Base-by-base conservation (phyloP, 2,113 vertebrate genomes). In the Edolisoma coerulescens region DNA sequence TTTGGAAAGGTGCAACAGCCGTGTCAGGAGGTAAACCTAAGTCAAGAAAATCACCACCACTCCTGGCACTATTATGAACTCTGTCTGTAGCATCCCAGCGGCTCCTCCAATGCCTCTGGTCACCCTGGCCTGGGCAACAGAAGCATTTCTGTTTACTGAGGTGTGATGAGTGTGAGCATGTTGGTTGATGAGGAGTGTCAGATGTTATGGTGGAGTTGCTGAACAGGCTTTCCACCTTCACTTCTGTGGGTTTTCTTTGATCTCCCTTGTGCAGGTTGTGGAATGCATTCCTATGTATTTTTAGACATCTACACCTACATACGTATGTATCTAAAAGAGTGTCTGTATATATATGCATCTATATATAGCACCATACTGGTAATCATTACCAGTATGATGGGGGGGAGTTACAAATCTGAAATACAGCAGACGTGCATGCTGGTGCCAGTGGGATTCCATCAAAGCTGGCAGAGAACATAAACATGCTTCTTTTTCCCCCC, bases 111-210 rank as follows among this genome's bases (percentile, higher is more conserved):
- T 71, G 47, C 54, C 42, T 86, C 3, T 10, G 20, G 45, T 76
- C 54, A 59, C 32, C 16, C 28, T 19, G 19, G 16, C 14, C 42
- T 19, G 12, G 28, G 35, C 16, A 45, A 14, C 9, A 71, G 16
- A 17, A 23, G 7, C 6, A 1, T 45, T 94, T 77, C 68, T 70
- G 18, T 37, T 35, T 30, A 13, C 18, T 45, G 24, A 65, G 45
- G 15, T 19, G 6, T 8, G 5, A 33, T 11, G 24, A 50, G 30
- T 10, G 7, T 37, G 26, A 60, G 15, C 7, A 8, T 0, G 0
- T 10, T 37, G 45, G 26, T 56, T 16, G 26, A 27, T 53, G 53
- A 83, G 16, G 16, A 42, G 22, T 28, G 7, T 63, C 54, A 80
- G 42, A 32, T 30, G 20, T 19, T 28, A 32, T 0, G 2, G 32